Conservation (phyloP, 2,113 vertebrate genomes). For the Fregata magnificens region DNA sequence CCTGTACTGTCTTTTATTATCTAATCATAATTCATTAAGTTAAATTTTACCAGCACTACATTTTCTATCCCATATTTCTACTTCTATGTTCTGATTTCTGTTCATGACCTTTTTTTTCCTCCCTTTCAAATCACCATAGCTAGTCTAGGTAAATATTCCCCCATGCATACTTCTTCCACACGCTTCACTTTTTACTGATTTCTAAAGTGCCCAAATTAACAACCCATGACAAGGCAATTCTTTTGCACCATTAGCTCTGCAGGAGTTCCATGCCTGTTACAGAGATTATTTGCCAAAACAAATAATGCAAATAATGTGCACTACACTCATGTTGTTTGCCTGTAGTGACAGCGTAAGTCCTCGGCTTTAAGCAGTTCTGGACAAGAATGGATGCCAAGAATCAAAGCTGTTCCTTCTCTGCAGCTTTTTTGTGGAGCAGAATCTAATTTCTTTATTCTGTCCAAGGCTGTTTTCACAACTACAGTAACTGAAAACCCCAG, state of each 20-base stretch:
- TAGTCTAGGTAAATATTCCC: background rate
- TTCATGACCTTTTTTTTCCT: background rate
- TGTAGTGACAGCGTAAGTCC: background rate
- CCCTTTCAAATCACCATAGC: background rate
- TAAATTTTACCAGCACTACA: background rate
- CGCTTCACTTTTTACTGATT: background rate
- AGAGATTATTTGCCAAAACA: background rate
- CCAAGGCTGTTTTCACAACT: background rate
- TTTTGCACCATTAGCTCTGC: background rate
- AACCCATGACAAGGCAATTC: background rate
- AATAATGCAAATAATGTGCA: background rate
- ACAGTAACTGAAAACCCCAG: background rate
- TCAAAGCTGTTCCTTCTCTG: background rate
- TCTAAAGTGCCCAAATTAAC: background rate
- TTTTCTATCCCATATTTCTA: background rate
- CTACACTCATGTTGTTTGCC: background rate
- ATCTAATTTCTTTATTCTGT: background rate
- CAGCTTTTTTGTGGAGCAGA: background rate
- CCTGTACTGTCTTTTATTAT: background rate
- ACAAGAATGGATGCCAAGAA: background rate
- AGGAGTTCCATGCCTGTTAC: background rate
- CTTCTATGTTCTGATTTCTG: background rate
- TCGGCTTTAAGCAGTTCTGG: background rate
- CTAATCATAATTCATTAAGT: background rate
- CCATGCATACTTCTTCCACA: background rate